These are phyloP conservation scores for Tokudaia tokunoshimensis DNA, from an alignment of 2,797 vertebrate genomes.

Conservation along the genomic window DNA sequence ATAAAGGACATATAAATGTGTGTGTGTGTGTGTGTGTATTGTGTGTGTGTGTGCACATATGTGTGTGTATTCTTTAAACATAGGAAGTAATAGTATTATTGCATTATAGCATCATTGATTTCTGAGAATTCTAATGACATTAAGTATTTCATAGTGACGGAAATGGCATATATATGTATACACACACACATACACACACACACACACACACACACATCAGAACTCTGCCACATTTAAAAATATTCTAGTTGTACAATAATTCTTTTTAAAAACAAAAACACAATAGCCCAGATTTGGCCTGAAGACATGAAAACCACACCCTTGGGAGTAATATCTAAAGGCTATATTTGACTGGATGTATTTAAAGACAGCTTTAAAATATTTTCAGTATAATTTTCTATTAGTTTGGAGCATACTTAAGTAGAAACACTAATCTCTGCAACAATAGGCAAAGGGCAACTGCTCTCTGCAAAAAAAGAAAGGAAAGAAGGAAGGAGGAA, in stretches of 20 bases:
- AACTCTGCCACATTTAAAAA: constrained; percentile 35
- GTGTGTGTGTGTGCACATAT: no score
- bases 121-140: constrained; percentile 62
- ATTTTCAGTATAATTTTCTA: constrained; percentile 67
- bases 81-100: not conserved
- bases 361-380: constrained; percentile 67
- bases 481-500: not conserved
- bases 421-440: constrained; percentile 70
- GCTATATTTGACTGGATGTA: constrained; percentile 49
- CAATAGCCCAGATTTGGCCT: constrained; percentile 58
- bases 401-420: constrained; percentile 66
- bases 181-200: no score
- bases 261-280: constrained; percentile 50
- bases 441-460: constrained; percentile 68
- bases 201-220: constrained; percentile 43
- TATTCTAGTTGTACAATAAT: constrained; percentile 34
- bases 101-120: constrained; percentile 56
- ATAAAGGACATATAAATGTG: not conserved
- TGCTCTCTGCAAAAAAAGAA: constrained; percentile 40
- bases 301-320: constrained; percentile 54
- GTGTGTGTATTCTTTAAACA: not conserved
- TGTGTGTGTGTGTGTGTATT: not conserved
- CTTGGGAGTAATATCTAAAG: constrained; percentile 65
- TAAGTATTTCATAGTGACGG: not conserved
- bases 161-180: constrained; percentile 16